Evolutionary conservation across 2,888 invertebrate species (phyloP), one percentile per base, ranked within the genome.

Genomic region (Agrenia bidenticulata): DNA sequence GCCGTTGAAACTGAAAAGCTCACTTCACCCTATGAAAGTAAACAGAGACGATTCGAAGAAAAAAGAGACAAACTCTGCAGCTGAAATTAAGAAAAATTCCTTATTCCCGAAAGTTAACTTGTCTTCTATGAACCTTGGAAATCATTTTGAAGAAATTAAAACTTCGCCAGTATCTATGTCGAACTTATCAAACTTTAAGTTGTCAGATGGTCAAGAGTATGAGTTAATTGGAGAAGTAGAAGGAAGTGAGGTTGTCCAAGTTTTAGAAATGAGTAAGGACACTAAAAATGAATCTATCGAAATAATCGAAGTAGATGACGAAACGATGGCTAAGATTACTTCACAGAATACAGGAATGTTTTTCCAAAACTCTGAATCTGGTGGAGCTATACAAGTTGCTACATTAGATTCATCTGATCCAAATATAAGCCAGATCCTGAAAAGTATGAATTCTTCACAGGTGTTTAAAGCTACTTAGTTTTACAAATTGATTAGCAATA

Each of bases 301-400:
- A 70, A 76, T 76, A 4, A 76, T 76, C 54, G 72, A 76, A 65
- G 69, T 76, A 5, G 73, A 76, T 64, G 75, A 73, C 21, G 72
- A 76, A 39, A 74, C 70, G 0, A 53, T 76, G 51, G 73, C 73
- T 4, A 73, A 73, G 32, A 53, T 75, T 15, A 60, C 69, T 11
- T 57, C 68, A 23, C 70, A 70, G 41, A 61, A 66, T 54, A 7
- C 26, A 1, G 64, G 63, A 41, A 65, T 64, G 45, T 61, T 68
- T 54, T 58, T 58, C 37, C 58, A 58, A 42, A 58, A 58, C 27
- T 24, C 45, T 13, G 41, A 21, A 57, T 32, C 26, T 15, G 17
- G 23, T 15, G 24, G 32, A 9, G 4, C 32, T 9, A 55, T 55
- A 24, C 69, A 72, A 39, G 66, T 72, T 21, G 61, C 67, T 13